Evolutionary conservation across 2,797 vertebrate genomes (phyloP), one percentile per base, ranked within the genome.

Genomic region (Adelosebastes latens): DNA sequence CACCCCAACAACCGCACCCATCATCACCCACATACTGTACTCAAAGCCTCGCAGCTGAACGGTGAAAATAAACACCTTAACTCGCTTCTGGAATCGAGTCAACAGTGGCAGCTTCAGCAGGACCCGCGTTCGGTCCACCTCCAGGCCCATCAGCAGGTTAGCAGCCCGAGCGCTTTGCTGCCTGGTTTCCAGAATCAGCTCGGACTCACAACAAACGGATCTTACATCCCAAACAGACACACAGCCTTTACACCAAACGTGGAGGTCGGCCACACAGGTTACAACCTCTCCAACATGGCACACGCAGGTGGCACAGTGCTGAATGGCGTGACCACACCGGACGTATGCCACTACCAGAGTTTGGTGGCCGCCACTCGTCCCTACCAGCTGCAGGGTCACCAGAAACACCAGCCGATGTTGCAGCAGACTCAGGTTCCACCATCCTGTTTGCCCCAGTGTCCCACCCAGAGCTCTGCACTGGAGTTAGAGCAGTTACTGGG

Each of bases 401-500:
- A 81, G 24, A 75, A 79, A 12, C 80, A 83, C 49, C 86, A 76
- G 62, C 84, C 79, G 68, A 8, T 64, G 49, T 53, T 53, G 46
- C 46, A 49, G 46, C 46, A 49, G 46, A 49, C 46, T 49, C 82
- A 85, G 72, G 66, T 61, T 58, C 42, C 75, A 4, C 31, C 82
- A 0, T 67, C 82, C 2, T 75, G 77, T 87, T 81, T 86, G 67
- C 24, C 87, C 46, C 85, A 85, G 59, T 73, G 83, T 78, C 60
- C 90, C 72, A 5, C 56, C 32, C 90, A 93, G 64, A 88, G 84
- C 80, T 72, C 92, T 3, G 49, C 88, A 0, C 66, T 92, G 53
- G 92, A 93, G 53, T 4, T 92, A 2, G 91, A 93, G 73, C 92
- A 94, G 72, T 27, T 94, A 2, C 81, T 94, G 83, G 88, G 84